phyloP scores from a whole-genome alignment of 1,140 invertebrate species.

The Drosophila punjabiensis region DNA sequence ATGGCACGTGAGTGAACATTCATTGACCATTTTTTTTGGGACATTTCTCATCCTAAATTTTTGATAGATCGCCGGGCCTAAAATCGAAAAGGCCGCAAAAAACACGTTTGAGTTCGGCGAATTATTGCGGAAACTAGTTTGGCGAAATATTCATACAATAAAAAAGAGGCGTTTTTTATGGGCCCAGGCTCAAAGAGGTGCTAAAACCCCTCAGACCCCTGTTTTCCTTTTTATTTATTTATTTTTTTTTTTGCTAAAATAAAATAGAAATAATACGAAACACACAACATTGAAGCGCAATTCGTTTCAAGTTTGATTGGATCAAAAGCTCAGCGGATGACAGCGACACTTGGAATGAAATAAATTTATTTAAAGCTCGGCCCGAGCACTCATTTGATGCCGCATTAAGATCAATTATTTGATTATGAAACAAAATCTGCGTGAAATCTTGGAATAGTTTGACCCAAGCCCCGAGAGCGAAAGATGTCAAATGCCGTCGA shows the following conservation, averaged over 20 bases:
- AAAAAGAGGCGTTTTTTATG: conserved; percentile 41
- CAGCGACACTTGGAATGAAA: conserved; percentile 52
- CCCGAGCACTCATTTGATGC: conserved; percentile 65
- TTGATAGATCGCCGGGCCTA: conserved; percentile 67
- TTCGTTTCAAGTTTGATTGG: conserved; percentile 79
- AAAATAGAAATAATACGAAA: conserved; percentile 11
- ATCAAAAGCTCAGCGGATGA: conserved; percentile 70
- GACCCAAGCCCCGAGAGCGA: conserved; percentile 20
- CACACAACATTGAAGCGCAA: conserved; percentile 74
- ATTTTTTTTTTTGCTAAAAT: conserved; percentile 2
- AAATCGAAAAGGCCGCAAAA: no score
- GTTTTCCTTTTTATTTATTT: not conserved
- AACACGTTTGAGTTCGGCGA: no score
- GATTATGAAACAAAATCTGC: conserved; percentile 83
- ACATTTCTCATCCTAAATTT: conserved; percentile 49
- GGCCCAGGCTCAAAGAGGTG: conserved; percentile 56
- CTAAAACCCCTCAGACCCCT: conserved; percentile 54
- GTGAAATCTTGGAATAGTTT: conserved; percentile 80
- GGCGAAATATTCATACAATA: conserved; percentile 25
- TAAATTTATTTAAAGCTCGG: conserved; percentile 45
- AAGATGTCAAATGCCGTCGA: conserved; percentile 55
- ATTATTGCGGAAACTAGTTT: conserved; percentile 71
- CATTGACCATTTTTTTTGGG: conserved; percentile 46
- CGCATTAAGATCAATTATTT: conserved; percentile 85
- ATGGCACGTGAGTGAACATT: no score